Conservation (phyloP, 2,797 vertebrate genomes). For the Huso huso region DNA sequence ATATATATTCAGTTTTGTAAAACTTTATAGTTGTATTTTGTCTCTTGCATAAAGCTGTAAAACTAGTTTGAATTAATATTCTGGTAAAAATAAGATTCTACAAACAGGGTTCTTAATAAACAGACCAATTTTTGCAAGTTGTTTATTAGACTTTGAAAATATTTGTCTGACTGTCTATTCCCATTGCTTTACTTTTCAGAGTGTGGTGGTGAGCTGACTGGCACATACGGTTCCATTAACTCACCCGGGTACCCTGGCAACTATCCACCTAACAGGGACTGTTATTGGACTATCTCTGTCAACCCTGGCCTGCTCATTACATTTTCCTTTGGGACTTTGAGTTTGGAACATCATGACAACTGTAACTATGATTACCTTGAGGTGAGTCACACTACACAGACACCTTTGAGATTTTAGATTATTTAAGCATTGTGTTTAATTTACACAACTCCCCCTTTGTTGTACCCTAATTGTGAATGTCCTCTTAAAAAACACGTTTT, state of each 20-base stretch:
- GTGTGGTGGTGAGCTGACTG: conserved; percentile 70
- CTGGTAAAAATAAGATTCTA: no score
- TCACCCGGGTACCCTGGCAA: conserved; percentile 92
- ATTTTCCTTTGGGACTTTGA: conserved; percentile 82
- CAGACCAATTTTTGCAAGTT: not conserved
- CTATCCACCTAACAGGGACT: conserved; percentile 80
- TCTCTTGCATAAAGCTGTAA: no score
- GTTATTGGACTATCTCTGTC: conserved; percentile 74
- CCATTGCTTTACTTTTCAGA: conserved; percentile 48
- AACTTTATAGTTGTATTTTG: no score
- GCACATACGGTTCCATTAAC: conserved; percentile 67
- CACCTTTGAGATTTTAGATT: no score
- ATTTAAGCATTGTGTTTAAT: no score
- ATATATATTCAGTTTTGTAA: no score
- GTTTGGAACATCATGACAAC: conserved; percentile 66
- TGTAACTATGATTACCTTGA: conserved; percentile 80
- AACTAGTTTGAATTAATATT: no score
- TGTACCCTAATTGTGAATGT: no score
- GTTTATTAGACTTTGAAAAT: conserved; percentile 2
- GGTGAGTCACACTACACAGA: conserved; percentile 46
- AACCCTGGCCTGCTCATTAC: conserved; percentile 72
- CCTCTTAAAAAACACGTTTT: no score
- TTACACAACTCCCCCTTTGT: no score
- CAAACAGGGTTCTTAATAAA: no score
- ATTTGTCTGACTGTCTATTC: conserved; percentile 5